Evolutionary conservation across 2,797 vertebrate genomes (phyloP).

Genomic region (Tarsius wallacei): DNA sequence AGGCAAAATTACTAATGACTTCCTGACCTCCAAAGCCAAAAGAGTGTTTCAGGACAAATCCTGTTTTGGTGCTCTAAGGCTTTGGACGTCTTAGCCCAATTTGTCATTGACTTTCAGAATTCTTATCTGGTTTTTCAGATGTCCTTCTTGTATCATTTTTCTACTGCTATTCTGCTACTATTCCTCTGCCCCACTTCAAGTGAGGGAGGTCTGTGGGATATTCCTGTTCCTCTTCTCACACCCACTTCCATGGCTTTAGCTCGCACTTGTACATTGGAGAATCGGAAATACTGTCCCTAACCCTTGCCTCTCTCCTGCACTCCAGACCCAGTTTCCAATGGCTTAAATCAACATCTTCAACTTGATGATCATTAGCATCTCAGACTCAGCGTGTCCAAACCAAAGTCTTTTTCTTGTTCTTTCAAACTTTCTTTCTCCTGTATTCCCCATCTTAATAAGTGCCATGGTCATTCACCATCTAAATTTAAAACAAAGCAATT

Average conservation of each 20-base stretch:
- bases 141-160: not conserved
- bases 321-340: not conserved
- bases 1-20: constrained; percentile 58
- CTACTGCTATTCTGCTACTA: not conserved
- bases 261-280: not conserved
- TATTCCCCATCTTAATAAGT: not conserved
- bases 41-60: constrained; percentile 65
- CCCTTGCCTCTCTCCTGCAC: not conserved
- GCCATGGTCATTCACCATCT: not conserved
- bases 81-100: constrained; percentile 15
- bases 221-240: not conserved
- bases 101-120: not conserved
- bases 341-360: not conserved
- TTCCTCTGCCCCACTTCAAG: not conserved
- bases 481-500: not conserved
- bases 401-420: not conserved
- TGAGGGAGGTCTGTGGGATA: not conserved
- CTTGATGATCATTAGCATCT: not conserved
- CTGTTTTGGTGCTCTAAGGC: constrained; percentile 33
- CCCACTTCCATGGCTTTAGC: not conserved
- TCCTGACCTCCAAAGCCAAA: constrained; percentile 69
- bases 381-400: not conserved
- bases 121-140: not conserved
- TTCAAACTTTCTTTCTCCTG: not conserved
- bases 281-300: not conserved